Percentiles rank a stretch among this genome's conserved stretches.
Evolutionary conservation across 2,797 vertebrate genomes (phyloP).

Genomic region (Propithecus deckenii): DNA sequence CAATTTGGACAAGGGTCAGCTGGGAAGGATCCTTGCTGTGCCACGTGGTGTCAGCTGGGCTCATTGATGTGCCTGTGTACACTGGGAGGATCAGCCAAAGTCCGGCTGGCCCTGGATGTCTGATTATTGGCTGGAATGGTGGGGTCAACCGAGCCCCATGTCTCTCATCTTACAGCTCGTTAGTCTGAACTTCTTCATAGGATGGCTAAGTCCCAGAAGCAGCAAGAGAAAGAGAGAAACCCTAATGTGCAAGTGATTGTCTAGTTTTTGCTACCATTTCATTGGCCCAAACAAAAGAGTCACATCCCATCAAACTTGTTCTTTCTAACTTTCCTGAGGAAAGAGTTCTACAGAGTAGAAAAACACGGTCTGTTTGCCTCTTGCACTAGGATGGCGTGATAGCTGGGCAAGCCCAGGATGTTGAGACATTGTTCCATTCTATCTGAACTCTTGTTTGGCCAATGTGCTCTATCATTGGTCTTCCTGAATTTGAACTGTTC

Average conservation of each 20-base stretch:
- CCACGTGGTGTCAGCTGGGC: not conserved
- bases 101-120: not conserved
- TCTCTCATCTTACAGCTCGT: not conserved
- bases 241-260: not conserved
- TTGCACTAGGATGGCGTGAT: not conserved
- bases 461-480: too few relatives aligned
- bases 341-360: not conserved
- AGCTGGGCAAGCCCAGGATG: not conserved
- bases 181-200: not conserved
- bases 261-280: not conserved
- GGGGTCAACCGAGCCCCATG: not conserved
- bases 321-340: not conserved
- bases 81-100: not conserved
- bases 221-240: not conserved
- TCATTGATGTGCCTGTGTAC: not conserved
- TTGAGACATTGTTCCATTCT: not conserved
- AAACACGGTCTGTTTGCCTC: not conserved
- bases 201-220: not conserved
- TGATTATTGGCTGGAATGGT: not conserved
- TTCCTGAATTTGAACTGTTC: not conserved
- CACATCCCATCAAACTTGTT: not conserved
- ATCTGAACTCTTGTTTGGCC: not conserved
- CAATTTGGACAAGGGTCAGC: not conserved
- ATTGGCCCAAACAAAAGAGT: not conserved
- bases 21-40: not conserved